Percentiles rank a stretch among this genome's conserved stretches.
These are phyloP conservation scores for Tenualosa thibaudeaui DNA, from an alignment of 2,797 vertebrate genomes.

Conservation along the genomic window DNA sequence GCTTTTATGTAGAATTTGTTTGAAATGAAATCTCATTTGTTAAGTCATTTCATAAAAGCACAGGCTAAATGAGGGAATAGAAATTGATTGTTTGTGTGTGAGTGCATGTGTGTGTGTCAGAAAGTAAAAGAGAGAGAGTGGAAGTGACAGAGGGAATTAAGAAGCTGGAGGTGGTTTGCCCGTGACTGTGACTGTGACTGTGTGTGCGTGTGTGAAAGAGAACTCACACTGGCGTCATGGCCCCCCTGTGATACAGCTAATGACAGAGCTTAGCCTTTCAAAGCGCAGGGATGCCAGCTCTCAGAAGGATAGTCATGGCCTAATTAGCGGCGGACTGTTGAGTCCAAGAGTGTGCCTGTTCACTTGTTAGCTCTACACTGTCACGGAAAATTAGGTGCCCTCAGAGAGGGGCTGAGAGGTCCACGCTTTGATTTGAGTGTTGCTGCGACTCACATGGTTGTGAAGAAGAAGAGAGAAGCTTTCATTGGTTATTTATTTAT, in stretches of 20 bases:
- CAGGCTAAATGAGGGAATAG: neutral
- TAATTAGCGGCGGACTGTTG: neutral
- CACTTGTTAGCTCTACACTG: conserved; percentile 9
- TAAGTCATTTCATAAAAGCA: neutral
- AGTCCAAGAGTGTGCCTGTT: neutral
- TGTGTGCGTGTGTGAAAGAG: neutral
- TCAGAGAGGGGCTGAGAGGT: neutral
- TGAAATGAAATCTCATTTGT: neutral
- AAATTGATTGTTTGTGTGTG: neutral
- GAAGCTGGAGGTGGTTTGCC: neutral
- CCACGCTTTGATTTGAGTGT: neutral
- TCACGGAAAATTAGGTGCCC: conserved; percentile 2
- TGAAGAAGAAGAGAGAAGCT: neutral
- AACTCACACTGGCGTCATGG: neutral
- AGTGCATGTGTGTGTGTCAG: neutral
- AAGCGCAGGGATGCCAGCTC: neutral
- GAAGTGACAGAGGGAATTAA: neutral
- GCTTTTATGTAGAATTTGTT: neutral
- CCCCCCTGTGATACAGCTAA: conserved; percentile 23
- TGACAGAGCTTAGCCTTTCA: conserved; percentile 24
- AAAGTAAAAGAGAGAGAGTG: neutral
- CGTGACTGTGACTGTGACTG: neutral
- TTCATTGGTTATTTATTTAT: neutral
- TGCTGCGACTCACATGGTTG: neutral
- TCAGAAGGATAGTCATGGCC: conserved; percentile 16